Evolutionary conservation across 2,113 vertebrate species (phyloP).

Genomic region (Mirza zaza): DNA sequence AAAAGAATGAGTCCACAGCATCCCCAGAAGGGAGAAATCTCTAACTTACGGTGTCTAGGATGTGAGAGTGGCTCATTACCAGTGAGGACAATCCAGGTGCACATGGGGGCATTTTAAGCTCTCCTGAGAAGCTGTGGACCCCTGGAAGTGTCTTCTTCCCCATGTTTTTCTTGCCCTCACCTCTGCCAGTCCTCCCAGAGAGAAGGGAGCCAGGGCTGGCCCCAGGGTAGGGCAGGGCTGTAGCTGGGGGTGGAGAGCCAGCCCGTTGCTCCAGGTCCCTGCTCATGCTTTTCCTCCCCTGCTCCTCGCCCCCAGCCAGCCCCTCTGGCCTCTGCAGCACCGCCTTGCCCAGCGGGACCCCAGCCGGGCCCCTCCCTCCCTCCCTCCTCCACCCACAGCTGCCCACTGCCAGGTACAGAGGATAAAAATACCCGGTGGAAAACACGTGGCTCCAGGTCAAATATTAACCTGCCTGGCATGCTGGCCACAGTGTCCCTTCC

Average conservation of each 20-base stretch:
- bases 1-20: too few relatives aligned
- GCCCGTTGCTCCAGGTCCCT: not conserved
- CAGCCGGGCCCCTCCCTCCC: slow-evolving; percentile 17
- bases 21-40: not conserved
- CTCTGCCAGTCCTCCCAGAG: not conserved
- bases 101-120: not conserved
- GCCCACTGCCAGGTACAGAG: slow-evolving; percentile 80
- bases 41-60: not conserved
- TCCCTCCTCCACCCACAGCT: slow-evolving; percentile 23
- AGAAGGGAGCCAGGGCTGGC: not conserved
- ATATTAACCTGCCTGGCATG: slow-evolving; percentile 83
- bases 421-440: slow-evolving; percentile 86
- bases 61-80: not conserved
- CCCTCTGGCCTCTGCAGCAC: not conserved
- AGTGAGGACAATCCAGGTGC: not conserved
- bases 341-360: not conserved
- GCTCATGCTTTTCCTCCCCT: not conserved
- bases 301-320: not conserved
- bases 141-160: not conserved
- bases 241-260: not conserved
- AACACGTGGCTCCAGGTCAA: slow-evolving; percentile 84
- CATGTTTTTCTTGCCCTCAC: not conserved
- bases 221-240: not conserved
- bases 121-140: not conserved
- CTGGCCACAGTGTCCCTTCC: slow-evolving; percentile 75